Base-by-base conservation (phyloP, 2,113 vertebrate species). In the Chinchilla lanigera region DNA sequence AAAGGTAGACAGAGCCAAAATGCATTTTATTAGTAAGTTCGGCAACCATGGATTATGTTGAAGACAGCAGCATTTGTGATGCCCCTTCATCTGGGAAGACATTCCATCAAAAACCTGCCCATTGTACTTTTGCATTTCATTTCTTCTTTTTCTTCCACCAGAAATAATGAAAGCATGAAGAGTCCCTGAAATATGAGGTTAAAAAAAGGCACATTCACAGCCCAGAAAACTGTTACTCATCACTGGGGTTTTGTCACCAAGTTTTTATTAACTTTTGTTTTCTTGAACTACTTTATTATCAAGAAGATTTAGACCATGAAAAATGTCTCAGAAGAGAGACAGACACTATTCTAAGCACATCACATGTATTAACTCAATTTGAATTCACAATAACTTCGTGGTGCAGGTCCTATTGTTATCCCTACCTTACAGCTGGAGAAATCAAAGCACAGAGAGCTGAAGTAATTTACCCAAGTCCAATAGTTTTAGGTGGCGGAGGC, bases 201-300 rank as follows among this genome's bases (percentile, higher is more conserved):
- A 50, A 90, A 86, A 94, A 61, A 87, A 94, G 44, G n/a, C 44
- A 4, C 16, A 69, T 86, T 93, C 41, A 54, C 33, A 90, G 80
- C 19, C 20, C 50, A 80, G 86, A 96, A 97, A 93, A 96, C 58
- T 87, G 20, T 86, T 92, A 95, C 54, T 92, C 67, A 90, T 94
- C 47, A 75, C 75, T 73, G 91, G 38, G 65, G 2, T 41, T 17
- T 65, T 86, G 61, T 30, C 20, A 52, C 11, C 54, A 24, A 78
- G 71, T 95, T 96, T 85, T 93, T 78, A 85, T n/a, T 94, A 50
- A 86, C 38, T 77, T 77, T 77, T 94, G 83, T 95, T 97, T 93
- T 90, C 95, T 93, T 92, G 30, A 96, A 89, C 65, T 50, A 52
- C 67, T 97, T 94, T 90, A 88, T 95, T 92, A 92, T 69, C 89